Base-by-base conservation (phyloP, 1,140 invertebrate species). In the Pomacea maculata region DNA sequence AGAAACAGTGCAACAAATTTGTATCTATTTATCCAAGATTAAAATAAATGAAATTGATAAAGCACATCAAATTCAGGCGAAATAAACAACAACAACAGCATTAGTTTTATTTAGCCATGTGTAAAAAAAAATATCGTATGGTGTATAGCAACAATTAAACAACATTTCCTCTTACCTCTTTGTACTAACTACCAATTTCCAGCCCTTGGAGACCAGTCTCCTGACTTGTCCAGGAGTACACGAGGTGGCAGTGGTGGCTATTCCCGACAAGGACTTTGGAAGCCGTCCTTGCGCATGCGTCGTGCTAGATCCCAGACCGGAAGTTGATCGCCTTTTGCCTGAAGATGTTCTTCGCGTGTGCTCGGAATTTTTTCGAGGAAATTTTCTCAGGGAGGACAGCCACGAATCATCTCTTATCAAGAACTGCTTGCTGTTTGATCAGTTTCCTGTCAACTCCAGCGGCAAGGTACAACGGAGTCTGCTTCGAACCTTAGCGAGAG, bases 261-360 rank as follows among this genome's bases (percentile, higher is more conserved):
- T 73, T 54, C 71, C 71, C 10, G 71, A 73, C 54, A 10, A 21
- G 11, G 34, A 73, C n/a, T 52, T 21, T 29, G 9, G 19, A n/a
- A 52, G 52, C 29, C 34, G 34, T 34, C n/a, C 71, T 54, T 73
- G 71, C 54, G 71, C 45, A n/a, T 73, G 71, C 71, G 71, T 73
- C 34, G n/a, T 25, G 54, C 71, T 3, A 21, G 54, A 19, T 54
- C 14, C 12, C 71, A 52, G 34, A 9, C n/a, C 29, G 29, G 54
- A 52, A 52, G 71, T 1, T 10, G 34, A 29, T 6, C 17, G 19
- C 34, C 5, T 73, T 9, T n/a, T 29, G 4, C 34, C 34, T 21
- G 71, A 73, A 7, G 34, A 52, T 34, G 54, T 73, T 17, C 34
- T 73, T n/a, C 34, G 54, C 8, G 45, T 29, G 71, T 73, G 54